Conservation (phyloP, 2,888 invertebrate species). For the Callimorpha dominula region DNA sequence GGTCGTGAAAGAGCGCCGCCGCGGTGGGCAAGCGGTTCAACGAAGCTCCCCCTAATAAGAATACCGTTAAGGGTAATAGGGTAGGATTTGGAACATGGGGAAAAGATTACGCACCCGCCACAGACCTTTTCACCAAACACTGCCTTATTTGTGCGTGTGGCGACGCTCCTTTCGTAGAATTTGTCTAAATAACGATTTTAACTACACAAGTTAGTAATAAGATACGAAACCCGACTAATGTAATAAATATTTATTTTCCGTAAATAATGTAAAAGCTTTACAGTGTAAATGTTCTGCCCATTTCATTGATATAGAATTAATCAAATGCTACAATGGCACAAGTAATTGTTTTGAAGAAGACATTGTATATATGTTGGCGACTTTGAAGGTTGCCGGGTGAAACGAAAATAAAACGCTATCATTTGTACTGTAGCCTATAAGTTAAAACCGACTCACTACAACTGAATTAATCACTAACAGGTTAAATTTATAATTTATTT, state of each 20-base stretch:
- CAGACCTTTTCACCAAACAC: conserved; percentile 59
- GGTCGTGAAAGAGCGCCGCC: conserved; percentile 46
- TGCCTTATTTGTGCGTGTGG: conserved; percentile 42
- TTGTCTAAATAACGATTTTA: conserved; percentile 40
- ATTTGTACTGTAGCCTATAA: conserved; percentile 45
- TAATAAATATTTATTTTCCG: conserved; percentile 36
- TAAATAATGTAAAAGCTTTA: conserved; percentile 32
- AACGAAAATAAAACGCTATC: conserved; percentile 39
- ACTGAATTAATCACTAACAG: conserved; percentile 31
- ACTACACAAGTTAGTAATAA: conserved; percentile 37
- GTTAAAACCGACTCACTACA: conserved; percentile 37
- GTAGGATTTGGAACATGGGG: conserved; percentile 66
- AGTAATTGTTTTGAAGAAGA: conserved; percentile 50
- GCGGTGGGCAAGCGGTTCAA: conserved; percentile 47
- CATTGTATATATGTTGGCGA: neutral
- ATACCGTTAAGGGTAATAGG: conserved; percentile 68
- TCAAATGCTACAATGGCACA: conserved; percentile 20
- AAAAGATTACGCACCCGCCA: conserved; percentile 64
- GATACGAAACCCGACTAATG: conserved; percentile 25
- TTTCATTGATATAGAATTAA: conserved; percentile 41
- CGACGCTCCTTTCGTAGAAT: conserved; percentile 43
- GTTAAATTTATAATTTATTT: conserved; percentile 7
- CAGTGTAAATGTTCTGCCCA: conserved; percentile 18
- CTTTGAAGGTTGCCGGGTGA: conserved; percentile 33
- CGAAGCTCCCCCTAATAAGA: conserved; percentile 62